phyloP scores from a whole-genome alignment of 2,888 invertebrate species.

The Diaprepes abbreviatus region DNA sequence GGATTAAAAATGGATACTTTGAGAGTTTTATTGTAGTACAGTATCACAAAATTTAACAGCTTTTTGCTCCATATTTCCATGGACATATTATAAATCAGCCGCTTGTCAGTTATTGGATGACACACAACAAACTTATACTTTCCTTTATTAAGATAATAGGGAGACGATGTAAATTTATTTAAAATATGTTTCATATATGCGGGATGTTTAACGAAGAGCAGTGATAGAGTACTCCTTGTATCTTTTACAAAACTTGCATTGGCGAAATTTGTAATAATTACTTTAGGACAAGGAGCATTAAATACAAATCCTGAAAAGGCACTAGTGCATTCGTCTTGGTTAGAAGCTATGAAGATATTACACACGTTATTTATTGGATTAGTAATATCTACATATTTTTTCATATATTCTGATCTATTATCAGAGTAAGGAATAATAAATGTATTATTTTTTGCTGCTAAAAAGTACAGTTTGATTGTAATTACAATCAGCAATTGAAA shows the following conservation, averaged over 20 bases:
- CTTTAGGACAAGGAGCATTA: background rate
- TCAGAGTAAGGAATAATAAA: too few species aligned
- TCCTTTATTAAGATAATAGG: background rate
- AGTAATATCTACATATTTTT: too few species aligned
- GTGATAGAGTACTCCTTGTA: background rate
- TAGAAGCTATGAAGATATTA: background rate
- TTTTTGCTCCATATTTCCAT: constrained; percentile 1
- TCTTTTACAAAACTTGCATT: background rate
- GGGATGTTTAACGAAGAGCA: background rate
- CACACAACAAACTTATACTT: constrained; percentile 26
- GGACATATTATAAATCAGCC: background rate
- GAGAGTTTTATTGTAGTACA: constrained; percentile 8
- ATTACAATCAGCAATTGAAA: too few species aligned
- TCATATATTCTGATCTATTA: too few species aligned
- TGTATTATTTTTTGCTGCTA: too few species aligned
- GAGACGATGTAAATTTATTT: background rate
- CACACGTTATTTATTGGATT: too few species aligned
- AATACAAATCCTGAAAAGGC: too few species aligned
- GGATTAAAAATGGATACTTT: constrained; percentile 21
- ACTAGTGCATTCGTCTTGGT: too few species aligned
- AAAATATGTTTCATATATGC: background rate
- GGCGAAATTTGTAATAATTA: background rate
- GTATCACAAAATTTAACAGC: constrained; percentile 23
- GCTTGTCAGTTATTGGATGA: background rate
- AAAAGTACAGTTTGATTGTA: too few species aligned